phyloP scores from a whole-genome alignment of 2,888 invertebrate genomes.

The Brachyopa scutellaris region DNA sequence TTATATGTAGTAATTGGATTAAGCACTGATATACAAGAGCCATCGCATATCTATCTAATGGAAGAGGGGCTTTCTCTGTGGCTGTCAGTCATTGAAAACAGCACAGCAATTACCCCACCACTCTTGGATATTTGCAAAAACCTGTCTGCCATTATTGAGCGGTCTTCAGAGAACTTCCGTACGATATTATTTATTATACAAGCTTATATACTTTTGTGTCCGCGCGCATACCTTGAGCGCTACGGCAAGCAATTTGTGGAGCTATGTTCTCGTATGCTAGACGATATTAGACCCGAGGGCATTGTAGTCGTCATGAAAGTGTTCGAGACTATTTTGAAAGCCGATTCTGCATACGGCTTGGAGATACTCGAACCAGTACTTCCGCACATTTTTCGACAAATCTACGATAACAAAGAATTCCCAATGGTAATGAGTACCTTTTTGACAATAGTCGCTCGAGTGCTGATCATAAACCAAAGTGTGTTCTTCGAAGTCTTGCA shows the following conservation, averaged over 20 bases:
- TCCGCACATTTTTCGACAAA: constrained; percentile 85
- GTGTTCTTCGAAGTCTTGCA: constrained; percentile 84
- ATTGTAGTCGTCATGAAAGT: constrained; percentile 88
- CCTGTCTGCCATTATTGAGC: constrained; percentile 89
- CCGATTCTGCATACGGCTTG: constrained; percentile 88
- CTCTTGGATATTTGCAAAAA: constrained; percentile 89
- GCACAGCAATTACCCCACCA: constrained; percentile 85
- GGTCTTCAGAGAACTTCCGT: constrained; percentile 90
- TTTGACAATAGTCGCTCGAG: constrained; percentile 89
- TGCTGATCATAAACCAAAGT: constrained; percentile 87
- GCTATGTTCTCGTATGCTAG: constrained; percentile 87
- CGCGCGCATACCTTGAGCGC: constrained; percentile 88
- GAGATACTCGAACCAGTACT: constrained; percentile 86
- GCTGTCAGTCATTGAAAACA: constrained; percentile 91
- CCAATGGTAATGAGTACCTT: constrained; percentile 90
- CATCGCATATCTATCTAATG: constrained; percentile 93
- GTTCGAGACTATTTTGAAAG: constrained; percentile 89
- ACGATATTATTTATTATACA: constrained; percentile 91
- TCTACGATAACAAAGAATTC: constrained; percentile 87
- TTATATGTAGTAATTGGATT: constrained; percentile 87
- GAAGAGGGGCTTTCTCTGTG: constrained; percentile 97
- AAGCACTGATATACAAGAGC: constrained; percentile 90
- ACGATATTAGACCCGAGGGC: constrained; percentile 90
- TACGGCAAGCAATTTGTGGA: constrained; percentile 88
- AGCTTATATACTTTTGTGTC: constrained; percentile 90